A percentile compares a stretch with the other conserved stretches of the same genome.
phyloP scores from a whole-genome alignment of 2,888 invertebrate genomes.

The Agrochola macilenta region DNA sequence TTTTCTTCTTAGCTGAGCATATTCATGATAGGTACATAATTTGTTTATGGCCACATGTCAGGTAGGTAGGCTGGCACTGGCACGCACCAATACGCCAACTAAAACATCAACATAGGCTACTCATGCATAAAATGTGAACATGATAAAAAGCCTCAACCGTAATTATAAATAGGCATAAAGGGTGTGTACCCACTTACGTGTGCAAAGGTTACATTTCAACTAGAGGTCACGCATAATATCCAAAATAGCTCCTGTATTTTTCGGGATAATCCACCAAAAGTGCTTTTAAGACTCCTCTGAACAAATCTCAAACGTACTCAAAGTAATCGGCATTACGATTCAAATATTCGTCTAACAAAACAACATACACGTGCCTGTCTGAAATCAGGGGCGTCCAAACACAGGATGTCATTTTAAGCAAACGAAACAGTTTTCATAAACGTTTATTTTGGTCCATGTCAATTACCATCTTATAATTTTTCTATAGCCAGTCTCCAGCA shows the following conservation, averaged over 20 bases:
- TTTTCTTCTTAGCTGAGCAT: background rate
- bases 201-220: conserved; percentile 40
- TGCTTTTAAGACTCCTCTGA: background rate
- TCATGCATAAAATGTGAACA: conserved; percentile 15
- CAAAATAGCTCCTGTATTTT: conserved; percentile 1
- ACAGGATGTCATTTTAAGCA: conserved; percentile 43
- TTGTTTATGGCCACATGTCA: background rate
- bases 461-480: conserved; percentile 61
- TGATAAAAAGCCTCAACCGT: conserved; percentile 21
- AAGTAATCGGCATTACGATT: conserved; percentile 2
- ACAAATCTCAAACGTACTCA: background rate
- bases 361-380: conserved; percentile 11
- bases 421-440: conserved; percentile 25
- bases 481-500: conserved; percentile 56
- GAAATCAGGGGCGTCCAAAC: conserved; percentile 23
- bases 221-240: background rate
- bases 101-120: conserved; percentile 25
- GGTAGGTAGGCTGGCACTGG: background rate
- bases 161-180: conserved; percentile 41
- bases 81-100: conserved; percentile 17
- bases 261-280: background rate
- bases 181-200: conserved; percentile 31
- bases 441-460: conserved; percentile 57
- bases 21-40: conserved; percentile 13
- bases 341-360: conserved; percentile 1